Conservation (phyloP, 2,113 vertebrate species). For the Suricata suricatta region DNA sequence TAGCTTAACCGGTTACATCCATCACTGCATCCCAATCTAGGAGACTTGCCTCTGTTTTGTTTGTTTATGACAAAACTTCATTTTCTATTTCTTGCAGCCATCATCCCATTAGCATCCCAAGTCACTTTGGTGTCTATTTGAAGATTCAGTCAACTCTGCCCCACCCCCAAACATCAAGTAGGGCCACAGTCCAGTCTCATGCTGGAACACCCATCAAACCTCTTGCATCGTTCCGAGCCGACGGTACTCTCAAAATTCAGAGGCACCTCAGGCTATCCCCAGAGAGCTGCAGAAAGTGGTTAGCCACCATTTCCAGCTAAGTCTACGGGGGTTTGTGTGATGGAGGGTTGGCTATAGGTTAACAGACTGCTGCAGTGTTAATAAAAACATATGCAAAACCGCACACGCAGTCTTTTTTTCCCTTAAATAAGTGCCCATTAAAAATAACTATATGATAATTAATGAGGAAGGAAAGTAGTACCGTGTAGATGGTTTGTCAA, state of each 20-base stretch:
- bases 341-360: neutral
- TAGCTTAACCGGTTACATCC: neutral
- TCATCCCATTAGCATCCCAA: neutral
- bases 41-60: neutral
- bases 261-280: neutral
- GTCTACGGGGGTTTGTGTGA: rapidly evolving
- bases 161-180: neutral
- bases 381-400: constrained; percentile 58
- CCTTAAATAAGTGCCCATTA: neutral
- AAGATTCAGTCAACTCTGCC: neutral
- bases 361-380: neutral
- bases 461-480: neutral
- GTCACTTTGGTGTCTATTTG: neutral
- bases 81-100: neutral
- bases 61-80: neutral
- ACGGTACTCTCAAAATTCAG: neutral
- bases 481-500: neutral
- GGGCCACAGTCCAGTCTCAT: neutral
- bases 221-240: neutral
- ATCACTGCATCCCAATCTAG: neutral
- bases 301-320: neutral
- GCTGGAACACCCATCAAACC: too few species aligned
- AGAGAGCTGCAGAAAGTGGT: neutral
- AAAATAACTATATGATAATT: constrained; percentile 25
- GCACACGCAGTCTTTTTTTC: neutral